These are phyloP conservation scores for Drosophila sechellia DNA, from an alignment of 1,140 invertebrate genomes.

Conservation along the genomic window DNA sequence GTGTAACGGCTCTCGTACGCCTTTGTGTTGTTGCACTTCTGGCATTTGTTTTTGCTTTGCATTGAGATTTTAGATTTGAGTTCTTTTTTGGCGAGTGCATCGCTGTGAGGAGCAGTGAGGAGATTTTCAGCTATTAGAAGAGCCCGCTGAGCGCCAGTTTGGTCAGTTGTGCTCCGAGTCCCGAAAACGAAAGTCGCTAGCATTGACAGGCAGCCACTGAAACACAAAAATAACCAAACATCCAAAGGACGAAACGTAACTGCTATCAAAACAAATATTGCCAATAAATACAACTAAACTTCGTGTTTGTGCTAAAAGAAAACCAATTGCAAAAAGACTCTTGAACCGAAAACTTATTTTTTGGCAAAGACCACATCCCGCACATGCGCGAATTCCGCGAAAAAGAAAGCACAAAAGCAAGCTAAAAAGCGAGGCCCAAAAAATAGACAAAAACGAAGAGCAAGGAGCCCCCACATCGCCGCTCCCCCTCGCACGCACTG, in stretches of 20 bases:
- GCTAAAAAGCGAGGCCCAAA: constrained; percentile 66
- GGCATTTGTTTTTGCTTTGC: constrained; percentile 75
- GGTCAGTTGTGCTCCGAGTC: constrained; percentile 81
- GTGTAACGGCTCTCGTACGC: constrained; percentile 24
- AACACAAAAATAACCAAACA: constrained; percentile 9
- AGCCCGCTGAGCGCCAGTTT: constrained; percentile 59
- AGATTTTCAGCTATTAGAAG: constrained; percentile 76
- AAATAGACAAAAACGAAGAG: constrained; percentile 78
- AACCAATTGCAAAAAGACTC: constrained; percentile 5
- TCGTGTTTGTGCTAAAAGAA: constrained; percentile 41
- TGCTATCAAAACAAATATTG: constrained; percentile 46
- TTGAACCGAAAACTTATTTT: constrained; percentile 19
- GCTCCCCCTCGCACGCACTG: constrained; percentile 66
- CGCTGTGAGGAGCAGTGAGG: constrained; percentile 36
- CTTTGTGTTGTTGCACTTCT: constrained; percentile 69
- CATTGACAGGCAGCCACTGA: constrained; percentile 32
- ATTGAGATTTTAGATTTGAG: constrained; percentile 58
- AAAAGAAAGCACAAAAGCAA: constrained; percentile 54
- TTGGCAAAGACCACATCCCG: constrained; percentile 41
- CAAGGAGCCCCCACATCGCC: constrained; percentile 50
- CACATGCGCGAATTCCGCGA: constrained; percentile 77
- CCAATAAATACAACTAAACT: constrained; percentile 21
- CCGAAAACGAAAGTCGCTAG: constrained; percentile 67
- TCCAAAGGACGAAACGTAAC: constrained; percentile 46
- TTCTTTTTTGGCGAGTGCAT: constrained; percentile 52